Conservation (phyloP, 2,113 vertebrate species). For the Sitta europaea region DNA sequence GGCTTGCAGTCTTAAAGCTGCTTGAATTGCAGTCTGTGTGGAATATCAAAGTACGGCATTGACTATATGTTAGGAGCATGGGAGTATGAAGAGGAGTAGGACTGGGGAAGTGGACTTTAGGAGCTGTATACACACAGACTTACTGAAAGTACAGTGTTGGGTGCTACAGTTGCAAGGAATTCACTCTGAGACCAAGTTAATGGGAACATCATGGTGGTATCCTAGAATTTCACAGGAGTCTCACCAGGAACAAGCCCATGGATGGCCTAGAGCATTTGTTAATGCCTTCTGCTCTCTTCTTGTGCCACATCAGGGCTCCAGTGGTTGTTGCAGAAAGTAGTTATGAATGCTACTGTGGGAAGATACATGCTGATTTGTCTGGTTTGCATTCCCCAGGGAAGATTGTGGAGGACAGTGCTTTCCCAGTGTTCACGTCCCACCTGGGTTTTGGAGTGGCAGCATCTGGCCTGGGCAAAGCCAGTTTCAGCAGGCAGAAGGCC, state of each 20-base stretch:
- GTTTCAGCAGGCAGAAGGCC: not conserved
- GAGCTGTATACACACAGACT: not conserved
- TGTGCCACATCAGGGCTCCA: not conserved
- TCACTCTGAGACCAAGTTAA: not conserved
- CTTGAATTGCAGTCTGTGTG: not conserved
- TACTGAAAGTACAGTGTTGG: not conserved
- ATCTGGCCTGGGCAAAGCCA: not conserved
- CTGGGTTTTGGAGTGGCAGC: not conserved
- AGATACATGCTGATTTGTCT: not conserved
- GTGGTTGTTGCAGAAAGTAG: not conserved
- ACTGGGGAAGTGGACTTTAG: not conserved
- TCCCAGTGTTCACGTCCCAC: rapidly evolving
- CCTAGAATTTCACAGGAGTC: not conserved
- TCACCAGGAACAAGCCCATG: not conserved
- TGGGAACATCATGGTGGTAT: not conserved
- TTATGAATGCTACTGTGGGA: rapidly evolving
- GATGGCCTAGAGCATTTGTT: not conserved
- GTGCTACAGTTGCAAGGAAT: not conserved
- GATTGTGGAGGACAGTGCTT: not conserved
- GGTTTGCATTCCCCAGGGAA: not conserved
- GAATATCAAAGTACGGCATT: not conserved
- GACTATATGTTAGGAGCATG: not conserved
- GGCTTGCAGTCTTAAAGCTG: not conserved
- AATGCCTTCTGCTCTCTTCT: not conserved
- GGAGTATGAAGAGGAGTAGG: not conserved